Conservation (phyloP, 2,113 vertebrate species). For the Chiloscyllium plagiosum region DNA sequence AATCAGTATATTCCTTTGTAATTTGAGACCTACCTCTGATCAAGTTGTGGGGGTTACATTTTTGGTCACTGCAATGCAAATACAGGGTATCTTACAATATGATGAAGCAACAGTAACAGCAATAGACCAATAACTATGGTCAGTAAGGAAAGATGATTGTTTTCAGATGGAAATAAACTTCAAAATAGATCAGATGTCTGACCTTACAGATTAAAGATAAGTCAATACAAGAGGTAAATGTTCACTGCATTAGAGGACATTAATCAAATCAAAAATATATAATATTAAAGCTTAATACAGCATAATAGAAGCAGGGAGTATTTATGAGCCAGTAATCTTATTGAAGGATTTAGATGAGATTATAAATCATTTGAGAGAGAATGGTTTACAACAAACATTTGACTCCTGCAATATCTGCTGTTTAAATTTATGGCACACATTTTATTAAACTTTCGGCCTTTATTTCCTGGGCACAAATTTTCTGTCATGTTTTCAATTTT, state of each 20-base stretch:
- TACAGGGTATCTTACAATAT: neutral
- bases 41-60: neutral
- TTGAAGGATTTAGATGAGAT: slow-evolving; percentile 7
- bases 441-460: neutral
- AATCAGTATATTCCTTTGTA: neutral
- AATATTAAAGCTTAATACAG: slow-evolving; percentile 17
- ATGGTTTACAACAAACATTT: slow-evolving; percentile 3
- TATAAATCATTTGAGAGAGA: neutral
- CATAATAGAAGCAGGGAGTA: neutral
- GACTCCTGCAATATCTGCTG: neutral
- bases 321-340: neutral
- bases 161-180: neutral
- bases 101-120: neutral
- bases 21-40: neutral
- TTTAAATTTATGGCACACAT: slow-evolving; percentile 4
- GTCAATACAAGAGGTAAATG: neutral
- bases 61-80: neutral
- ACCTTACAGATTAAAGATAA: slow-evolving; percentile 4
- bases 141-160: neutral
- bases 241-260: neutral
- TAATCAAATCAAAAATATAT: neutral
- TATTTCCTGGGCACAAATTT: neutral
- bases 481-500: neutral
- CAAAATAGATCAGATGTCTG: neutral
- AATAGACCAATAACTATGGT: neutral